Evolutionary conservation across 2,797 vertebrate species (phyloP).

Genomic region (Graptemys geographica): DNA sequence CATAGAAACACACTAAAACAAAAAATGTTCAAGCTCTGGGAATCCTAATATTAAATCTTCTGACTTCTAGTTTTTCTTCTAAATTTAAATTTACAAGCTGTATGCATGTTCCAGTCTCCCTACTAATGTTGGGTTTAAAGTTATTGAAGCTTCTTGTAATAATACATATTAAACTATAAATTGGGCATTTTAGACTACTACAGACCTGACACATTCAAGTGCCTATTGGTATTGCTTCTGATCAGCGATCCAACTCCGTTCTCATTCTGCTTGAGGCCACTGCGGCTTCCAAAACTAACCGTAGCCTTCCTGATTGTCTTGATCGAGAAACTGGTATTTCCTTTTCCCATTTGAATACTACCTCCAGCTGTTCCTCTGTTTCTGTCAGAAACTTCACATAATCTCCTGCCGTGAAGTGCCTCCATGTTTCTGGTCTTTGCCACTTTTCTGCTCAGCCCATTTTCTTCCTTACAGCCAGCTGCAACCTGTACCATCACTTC

Average conservation of each 20-base stretch:
- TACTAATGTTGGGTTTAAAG: background rate
- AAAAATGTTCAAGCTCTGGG: background rate
- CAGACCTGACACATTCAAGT: fast-evolving
- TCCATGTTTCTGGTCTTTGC: background rate
- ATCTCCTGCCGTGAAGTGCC: background rate
- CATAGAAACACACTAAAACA: background rate
- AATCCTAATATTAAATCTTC: background rate
- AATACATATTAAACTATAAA: background rate
- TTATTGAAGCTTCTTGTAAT: background rate
- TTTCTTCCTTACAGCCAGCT: background rate
- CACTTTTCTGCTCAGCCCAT: background rate
- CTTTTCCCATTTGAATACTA: background rate
- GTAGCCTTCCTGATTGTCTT: background rate
- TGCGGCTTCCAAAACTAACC: background rate
- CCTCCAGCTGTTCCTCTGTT: background rate
- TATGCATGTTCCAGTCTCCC: background rate
- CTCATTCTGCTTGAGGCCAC: background rate
- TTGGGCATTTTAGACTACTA: background rate
- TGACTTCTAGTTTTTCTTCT: background rate
- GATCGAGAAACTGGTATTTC: background rate
- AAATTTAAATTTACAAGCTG: fast-evolving
- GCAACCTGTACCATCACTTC: background rate
- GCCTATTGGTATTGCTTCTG: fast-evolving
- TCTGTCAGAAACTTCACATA: background rate
- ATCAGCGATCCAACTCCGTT: background rate